Percentiles rank a stretch among this genome's conserved stretches.
Conservation (phyloP, 2,888 invertebrate genomes). For the Tipula lateralis region DNA sequence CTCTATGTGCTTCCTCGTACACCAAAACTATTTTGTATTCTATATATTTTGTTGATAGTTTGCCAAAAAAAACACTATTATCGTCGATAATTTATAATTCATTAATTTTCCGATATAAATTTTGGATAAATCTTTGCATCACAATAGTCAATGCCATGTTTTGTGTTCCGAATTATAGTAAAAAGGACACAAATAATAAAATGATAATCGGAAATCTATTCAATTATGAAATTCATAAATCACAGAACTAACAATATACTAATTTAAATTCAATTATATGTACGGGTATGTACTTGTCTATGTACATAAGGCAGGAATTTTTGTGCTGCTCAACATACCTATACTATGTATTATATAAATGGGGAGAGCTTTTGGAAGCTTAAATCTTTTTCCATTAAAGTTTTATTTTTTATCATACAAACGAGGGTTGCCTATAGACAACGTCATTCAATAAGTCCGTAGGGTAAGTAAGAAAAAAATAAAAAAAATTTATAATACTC, state of each 20-base stretch:
- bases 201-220: not conserved
- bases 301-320: not conserved
- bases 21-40: not conserved
- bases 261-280: not conserved
- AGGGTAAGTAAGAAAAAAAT: no score
- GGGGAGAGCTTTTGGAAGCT: not conserved
- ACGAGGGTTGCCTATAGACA: no score
- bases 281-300: not conserved
- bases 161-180: not conserved
- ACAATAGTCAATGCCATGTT: not conserved
- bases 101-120: not conserved
- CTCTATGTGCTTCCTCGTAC: no score
- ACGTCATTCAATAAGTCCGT: no score
- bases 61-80: not conserved
- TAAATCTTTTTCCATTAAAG: not conserved
- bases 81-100: not conserved
- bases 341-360: not conserved
- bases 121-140: not conserved
- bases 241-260: not conserved
- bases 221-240: not conserved
- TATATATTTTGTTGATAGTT: not conserved
- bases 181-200: not conserved
- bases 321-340: not conserved
- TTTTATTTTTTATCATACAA: not conserved
- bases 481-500: no score